Evolutionary conservation across 2,888 invertebrate genomes (phyloP).

Genomic region (Dryomyza anilis): DNA sequence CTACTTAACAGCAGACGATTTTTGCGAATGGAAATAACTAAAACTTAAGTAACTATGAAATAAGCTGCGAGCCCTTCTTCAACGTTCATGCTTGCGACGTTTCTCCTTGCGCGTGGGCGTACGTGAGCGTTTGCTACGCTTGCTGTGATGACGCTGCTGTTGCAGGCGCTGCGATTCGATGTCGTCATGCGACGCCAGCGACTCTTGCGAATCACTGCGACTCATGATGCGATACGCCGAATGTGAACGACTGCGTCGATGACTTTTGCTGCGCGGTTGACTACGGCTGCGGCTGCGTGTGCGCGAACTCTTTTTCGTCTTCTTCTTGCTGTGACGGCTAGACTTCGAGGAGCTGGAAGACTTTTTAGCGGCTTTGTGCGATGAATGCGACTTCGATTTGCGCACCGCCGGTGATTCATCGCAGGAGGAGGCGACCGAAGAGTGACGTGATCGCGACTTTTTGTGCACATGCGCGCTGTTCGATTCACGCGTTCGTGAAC

Average conservation of each 20-base stretch:
- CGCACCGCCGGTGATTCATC: slow-evolving; percentile 24
- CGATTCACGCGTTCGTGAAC: slow-evolving; percentile 16
- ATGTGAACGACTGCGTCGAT: slow-evolving; percentile 22
- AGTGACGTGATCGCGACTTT: slow-evolving; percentile 11
- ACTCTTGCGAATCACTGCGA: background rate
- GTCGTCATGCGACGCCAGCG: background rate
- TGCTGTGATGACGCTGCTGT: slow-evolving; percentile 3
- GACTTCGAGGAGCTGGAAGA: slow-evolving; percentile 20
- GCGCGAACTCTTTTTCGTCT: slow-evolving; percentile 42
- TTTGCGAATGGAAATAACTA: background rate
- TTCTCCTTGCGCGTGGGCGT: slow-evolving; percentile 25
- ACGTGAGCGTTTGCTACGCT: slow-evolving; percentile 27
- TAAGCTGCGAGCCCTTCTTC: background rate
- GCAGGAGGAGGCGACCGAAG: slow-evolving; percentile 25
- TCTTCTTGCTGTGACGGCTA: slow-evolving; percentile 44
- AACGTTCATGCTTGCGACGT: slow-evolving; percentile 19
- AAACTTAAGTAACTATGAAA: background rate
- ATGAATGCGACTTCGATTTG: slow-evolving; percentile 16
- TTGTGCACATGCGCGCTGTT: slow-evolving; percentile 16
- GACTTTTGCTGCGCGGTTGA: slow-evolving; percentile 16
- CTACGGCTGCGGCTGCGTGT: slow-evolving; percentile 19
- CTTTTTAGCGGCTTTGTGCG: background rate
- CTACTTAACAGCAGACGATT: background rate
- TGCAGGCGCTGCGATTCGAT: no score
- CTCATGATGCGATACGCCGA: slow-evolving; percentile 5